Percentiles rank a stretch among this genome's conserved stretches.
These are phyloP conservation scores for Lagopus muta DNA, from an alignment of 2,113 vertebrate genomes.

Conservation along the genomic window DNA sequence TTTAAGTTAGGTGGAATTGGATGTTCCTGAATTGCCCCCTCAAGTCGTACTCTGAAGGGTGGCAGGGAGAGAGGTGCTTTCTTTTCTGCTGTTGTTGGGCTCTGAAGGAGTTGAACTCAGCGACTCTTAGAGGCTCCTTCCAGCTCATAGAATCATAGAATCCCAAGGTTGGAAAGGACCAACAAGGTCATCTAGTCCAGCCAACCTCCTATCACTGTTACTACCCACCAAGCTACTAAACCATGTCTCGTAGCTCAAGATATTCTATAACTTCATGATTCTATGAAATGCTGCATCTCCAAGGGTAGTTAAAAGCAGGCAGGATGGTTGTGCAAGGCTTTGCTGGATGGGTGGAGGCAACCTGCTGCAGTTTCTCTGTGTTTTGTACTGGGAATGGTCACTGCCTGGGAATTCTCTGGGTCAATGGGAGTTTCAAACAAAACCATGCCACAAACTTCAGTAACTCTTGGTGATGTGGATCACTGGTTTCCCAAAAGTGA, in stretches of 20 bases:
- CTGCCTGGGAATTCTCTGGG: not conserved
- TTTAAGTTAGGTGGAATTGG: not conserved
- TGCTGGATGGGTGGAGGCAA: not conserved
- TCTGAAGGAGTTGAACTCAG: no score
- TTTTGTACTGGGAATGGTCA: not conserved
- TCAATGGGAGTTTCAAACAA: not conserved
- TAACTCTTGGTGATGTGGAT: not conserved
- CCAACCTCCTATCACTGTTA: no score
- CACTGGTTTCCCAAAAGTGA: not conserved
- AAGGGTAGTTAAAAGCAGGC: not conserved
- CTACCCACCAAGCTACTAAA: no score
- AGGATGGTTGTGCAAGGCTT: not conserved
- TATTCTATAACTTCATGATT: no score
- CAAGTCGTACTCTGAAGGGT: not conserved
- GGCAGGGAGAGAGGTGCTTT: not conserved
- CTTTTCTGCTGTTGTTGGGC: no score
- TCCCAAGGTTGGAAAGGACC: no score
- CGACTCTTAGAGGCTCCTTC: no score
- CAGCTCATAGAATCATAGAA: no score
- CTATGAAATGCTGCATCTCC: not conserved
- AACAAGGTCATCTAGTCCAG: no score
- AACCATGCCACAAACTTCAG: not conserved
- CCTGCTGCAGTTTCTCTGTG: not conserved
- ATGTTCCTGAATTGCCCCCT: not conserved
- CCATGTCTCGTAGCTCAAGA: no score